Percentiles rank a stretch among this genome's conserved stretches.
These are phyloP conservation scores for Pelobates fuscus DNA, from an alignment of 2,113 vertebrate species.

Conservation along the genomic window DNA sequence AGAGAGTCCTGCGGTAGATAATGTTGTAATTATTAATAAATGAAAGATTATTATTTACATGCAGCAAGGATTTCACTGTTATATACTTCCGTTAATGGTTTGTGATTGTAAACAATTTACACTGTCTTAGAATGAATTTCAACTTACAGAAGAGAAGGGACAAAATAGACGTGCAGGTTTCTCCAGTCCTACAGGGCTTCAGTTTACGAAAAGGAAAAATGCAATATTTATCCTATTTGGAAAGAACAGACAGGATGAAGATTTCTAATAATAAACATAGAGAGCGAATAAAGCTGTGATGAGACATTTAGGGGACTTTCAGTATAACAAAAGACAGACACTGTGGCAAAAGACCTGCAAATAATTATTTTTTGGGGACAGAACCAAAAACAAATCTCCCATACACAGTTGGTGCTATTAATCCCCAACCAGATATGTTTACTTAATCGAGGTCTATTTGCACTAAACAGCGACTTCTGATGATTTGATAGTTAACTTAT, in stretches of 20 bases:
- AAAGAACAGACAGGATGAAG: slow-evolving; percentile 1
- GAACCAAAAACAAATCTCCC: background rate
- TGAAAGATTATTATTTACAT: too few species aligned
- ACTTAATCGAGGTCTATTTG: background rate
- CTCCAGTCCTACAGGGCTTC: background rate
- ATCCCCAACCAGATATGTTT: background rate
- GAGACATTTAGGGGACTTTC: slow-evolving; percentile 4
- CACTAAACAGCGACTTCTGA: too few species aligned
- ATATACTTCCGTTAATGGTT: too few species aligned
- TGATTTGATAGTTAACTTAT: too few species aligned
- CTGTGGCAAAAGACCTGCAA: background rate
- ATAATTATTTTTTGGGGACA: slow-evolving; percentile 27
- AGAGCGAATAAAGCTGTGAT: slow-evolving; percentile 13
- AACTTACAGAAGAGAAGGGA: background rate
- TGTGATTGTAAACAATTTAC: too few species aligned
- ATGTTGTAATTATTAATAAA: too few species aligned
- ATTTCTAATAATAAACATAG: slow-evolving; percentile 25
- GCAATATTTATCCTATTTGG: slow-evolving; percentile 22
- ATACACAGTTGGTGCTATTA: background rate
- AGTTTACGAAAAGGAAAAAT: background rate
- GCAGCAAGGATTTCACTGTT: too few species aligned
- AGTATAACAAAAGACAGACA: slow-evolving; percentile 3
- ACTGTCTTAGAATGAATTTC: too few species aligned
- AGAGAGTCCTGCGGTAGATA: too few species aligned
- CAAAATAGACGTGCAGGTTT: background rate